phyloP scores from a whole-genome alignment of 1,140 invertebrate genomes.

The Mizuhopecten yessoensis region DNA sequence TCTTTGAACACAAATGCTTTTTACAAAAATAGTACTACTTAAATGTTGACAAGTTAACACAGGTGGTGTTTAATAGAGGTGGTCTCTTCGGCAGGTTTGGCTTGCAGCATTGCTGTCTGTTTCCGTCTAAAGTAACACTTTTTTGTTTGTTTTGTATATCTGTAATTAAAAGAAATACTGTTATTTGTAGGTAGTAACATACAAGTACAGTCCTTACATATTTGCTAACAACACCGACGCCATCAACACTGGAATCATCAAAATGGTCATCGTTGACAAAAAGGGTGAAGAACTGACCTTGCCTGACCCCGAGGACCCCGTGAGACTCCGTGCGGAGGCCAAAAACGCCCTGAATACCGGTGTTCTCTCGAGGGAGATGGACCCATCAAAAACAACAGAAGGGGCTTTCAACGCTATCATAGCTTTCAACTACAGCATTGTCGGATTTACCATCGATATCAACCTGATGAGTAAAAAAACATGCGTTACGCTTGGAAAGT shows the following conservation, averaged over 20 bases:
- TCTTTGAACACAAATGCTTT: too few species aligned
- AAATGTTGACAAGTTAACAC: too few species aligned
- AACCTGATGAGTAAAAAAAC: neutral
- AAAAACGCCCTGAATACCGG: constrained; percentile 9
- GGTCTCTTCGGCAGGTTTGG: too few species aligned
- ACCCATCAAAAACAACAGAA: neutral
- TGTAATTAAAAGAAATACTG: neutral
- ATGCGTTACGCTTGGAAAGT: neutral
- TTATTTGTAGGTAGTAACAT: constrained; percentile 43
- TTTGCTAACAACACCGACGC: constrained; percentile 43
- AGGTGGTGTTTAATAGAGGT: too few species aligned
- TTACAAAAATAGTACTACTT: too few species aligned
- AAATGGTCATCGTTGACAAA: constrained; percentile 29
- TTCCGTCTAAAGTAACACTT: too few species aligned
- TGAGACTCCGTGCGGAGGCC: constrained; percentile 28
- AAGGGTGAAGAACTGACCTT: constrained; percentile 36
- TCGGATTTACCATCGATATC: constrained; percentile 37
- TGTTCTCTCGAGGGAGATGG: neutral
- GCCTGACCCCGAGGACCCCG: constrained; percentile 42
- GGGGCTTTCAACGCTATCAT: neutral
- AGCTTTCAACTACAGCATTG: constrained; percentile 33
- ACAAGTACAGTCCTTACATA: constrained; percentile 46
- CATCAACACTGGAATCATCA: constrained; percentile 43
- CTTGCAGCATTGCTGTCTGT: too few species aligned
- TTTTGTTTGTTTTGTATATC: too few species aligned